phyloP scores from a whole-genome alignment of 2,113 vertebrate genomes.

The Oryzias melastigma region DNA sequence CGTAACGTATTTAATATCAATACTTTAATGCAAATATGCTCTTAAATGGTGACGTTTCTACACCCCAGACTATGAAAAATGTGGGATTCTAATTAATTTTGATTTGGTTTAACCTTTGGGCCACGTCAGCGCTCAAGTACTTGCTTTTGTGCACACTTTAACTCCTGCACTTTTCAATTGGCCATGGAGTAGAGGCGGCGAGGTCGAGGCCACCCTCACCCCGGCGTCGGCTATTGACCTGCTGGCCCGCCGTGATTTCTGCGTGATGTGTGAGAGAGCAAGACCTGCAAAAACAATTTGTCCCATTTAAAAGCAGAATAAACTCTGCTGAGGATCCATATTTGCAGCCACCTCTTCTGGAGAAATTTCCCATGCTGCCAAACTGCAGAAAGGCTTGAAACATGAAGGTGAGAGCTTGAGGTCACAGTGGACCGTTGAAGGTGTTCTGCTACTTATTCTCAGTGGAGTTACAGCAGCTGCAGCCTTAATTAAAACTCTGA shows the following conservation, averaged over 20 bases:
- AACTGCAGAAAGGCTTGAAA: conserved; percentile 5
- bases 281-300: conserved; percentile 53
- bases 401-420: conserved; percentile 30
- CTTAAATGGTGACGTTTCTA: no score
- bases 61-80: no score
- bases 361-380: conserved; percentile 26
- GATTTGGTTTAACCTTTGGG: conserved; percentile 5
- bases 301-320: conserved; percentile 56
- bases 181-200: conserved; percentile 33
- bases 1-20: no score
- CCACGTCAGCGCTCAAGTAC: background rate
- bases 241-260: conserved; percentile 6
- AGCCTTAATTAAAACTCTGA: conserved; percentile 2
- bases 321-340: conserved; percentile 48
- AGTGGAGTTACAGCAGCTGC: conserved; percentile 9
- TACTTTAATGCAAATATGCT: no score
- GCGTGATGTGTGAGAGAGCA: conserved; percentile 25
- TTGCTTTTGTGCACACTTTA: conserved; percentile 16
- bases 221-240: conserved; percentile 34
- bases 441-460: conserved; percentile 13
- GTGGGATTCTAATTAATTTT: background rate
- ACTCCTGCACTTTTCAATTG: conserved; percentile 26
- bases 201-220: conserved; percentile 49
- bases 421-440: conserved; percentile 21
- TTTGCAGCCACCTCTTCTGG: conserved; percentile 33